Conservation (phyloP, 2,113 vertebrate genomes). For the Pterophyllum scalare region DNA sequence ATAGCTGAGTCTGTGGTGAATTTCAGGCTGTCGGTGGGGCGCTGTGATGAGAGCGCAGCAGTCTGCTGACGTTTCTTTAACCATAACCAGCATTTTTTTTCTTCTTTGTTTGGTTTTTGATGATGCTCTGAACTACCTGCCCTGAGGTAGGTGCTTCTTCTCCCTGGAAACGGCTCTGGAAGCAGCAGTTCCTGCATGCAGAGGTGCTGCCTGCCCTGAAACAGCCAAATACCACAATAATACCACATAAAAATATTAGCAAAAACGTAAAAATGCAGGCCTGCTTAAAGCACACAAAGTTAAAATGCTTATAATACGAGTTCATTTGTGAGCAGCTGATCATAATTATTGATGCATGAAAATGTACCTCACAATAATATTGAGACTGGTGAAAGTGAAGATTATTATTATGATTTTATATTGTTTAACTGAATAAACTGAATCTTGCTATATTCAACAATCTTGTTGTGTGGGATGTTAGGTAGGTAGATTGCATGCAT, state of each 20-base stretch:
- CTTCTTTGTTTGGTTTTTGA: neutral
- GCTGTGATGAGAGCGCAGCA: neutral
- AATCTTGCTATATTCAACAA: neutral
- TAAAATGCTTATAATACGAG: neutral
- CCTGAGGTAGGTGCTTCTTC: neutral
- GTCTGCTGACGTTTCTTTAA: neutral
- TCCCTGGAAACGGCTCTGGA: too few relatives aligned
- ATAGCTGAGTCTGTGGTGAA: neutral
- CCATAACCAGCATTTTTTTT: neutral
- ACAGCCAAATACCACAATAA: neutral
- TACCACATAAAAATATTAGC: neutral
- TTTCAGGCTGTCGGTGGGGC: neutral
- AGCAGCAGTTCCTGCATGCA: neutral
- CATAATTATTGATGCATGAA: neutral
- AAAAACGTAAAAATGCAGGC: neutral
- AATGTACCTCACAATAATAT: neutral
- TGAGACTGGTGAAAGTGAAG: neutral
- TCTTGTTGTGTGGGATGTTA: neutral
- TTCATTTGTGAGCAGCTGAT: rapidly evolving
- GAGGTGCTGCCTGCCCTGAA: neutral
- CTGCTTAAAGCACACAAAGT: neutral
- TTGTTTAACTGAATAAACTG: neutral
- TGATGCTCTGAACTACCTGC: neutral
- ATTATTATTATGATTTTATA: neutral
- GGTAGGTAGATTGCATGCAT: neutral